Percentiles rank a stretch among this genome's conserved stretches.
These are phyloP conservation scores for Beaufortia kweichowensis DNA, from an alignment of 2,113 vertebrate genomes.

Conservation along the genomic window DNA sequence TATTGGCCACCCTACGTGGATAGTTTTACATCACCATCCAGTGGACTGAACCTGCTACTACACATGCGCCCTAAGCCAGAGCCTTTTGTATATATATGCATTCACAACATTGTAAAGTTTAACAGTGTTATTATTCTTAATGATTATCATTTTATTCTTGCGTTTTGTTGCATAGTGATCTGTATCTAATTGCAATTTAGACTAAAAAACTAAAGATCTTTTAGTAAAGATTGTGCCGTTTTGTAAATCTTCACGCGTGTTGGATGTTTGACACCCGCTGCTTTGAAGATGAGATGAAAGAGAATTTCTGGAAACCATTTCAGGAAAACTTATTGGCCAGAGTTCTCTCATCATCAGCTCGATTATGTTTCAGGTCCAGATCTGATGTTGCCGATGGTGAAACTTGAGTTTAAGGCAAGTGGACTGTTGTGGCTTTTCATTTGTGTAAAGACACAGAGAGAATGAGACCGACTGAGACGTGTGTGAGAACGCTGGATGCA, in stretches of 20 bases:
- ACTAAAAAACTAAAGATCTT: slow-evolving; percentile 26
- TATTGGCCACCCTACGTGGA: slow-evolving; percentile 41
- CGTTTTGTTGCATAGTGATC: slow-evolving; percentile 60
- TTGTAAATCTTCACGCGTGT: slow-evolving; percentile 26
- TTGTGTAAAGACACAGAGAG: not conserved
- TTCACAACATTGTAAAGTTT: slow-evolving; percentile 57
- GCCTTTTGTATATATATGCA: slow-evolving; percentile 64
- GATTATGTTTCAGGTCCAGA: not conserved
- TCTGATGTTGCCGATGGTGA: not conserved
- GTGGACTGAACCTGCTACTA: slow-evolving; percentile 63
- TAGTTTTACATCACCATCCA: slow-evolving; percentile 58
- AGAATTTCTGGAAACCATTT: slow-evolving; percentile 11
- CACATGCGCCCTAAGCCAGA: slow-evolving; percentile 44
- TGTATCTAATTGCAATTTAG: slow-evolving; percentile 48
- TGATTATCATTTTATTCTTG: slow-evolving; percentile 36
- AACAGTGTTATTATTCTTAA: slow-evolving; percentile 48
- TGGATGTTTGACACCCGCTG: slow-evolving; percentile 30
- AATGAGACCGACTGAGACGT: not conserved
- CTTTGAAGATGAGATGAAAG: slow-evolving; percentile 10
- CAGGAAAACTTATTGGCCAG: slow-evolving; percentile 26
- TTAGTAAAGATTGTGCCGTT: slow-evolving; percentile 8
- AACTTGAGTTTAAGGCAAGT: not conserved
- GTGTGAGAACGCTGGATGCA: slow-evolving; percentile 14
- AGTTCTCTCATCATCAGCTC: not conserved
- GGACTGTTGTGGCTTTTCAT: not conserved